phyloP scores from a whole-genome alignment of 2,797 vertebrate genomes.

The Cyclura pinguis region DNA sequence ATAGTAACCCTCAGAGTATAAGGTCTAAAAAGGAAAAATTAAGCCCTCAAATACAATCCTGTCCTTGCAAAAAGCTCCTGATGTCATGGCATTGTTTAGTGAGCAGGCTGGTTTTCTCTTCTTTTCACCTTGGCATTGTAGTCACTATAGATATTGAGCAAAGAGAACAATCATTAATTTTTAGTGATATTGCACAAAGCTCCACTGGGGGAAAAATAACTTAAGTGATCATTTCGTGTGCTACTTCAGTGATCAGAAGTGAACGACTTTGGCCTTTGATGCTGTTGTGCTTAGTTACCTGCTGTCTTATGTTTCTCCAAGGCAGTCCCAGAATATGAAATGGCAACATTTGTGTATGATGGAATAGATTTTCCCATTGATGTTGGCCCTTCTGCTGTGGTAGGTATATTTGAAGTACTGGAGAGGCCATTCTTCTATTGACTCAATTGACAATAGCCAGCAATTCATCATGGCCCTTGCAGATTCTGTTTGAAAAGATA shows the following conservation, averaged over 20 bases:
- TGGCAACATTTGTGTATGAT: neutral
- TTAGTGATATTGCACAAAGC: neutral
- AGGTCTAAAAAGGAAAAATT: neutral
- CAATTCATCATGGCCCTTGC: neutral
- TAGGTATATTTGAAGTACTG: neutral
- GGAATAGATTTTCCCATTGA: neutral
- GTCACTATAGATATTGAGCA: neutral
- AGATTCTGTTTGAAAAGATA: neutral
- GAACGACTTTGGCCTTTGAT: neutral
- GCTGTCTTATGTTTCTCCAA: neutral
- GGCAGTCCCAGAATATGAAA: slow-evolving; percentile 13
- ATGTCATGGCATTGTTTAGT: neutral
- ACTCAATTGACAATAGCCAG: neutral
- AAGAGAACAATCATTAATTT: slow-evolving; percentile 4
- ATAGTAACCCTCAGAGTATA: neutral
- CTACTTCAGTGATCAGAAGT: slow-evolving; percentile 10
- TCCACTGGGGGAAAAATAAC: slow-evolving; percentile 15
- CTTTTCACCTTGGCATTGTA: neutral
- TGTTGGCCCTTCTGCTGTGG: neutral
- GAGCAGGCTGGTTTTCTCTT: neutral
- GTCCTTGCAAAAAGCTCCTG: slow-evolving; percentile 7
- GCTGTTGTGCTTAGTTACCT: neutral
- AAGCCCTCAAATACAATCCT: neutral
- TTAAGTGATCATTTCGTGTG: slow-evolving; percentile 13
- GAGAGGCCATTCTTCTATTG: neutral